Percentiles rank a stretch among this genome's conserved stretches.
These are phyloP conservation scores for Nanorana parkeri DNA, from an alignment of 2,113 vertebrate genomes.

Conservation along the genomic window DNA sequence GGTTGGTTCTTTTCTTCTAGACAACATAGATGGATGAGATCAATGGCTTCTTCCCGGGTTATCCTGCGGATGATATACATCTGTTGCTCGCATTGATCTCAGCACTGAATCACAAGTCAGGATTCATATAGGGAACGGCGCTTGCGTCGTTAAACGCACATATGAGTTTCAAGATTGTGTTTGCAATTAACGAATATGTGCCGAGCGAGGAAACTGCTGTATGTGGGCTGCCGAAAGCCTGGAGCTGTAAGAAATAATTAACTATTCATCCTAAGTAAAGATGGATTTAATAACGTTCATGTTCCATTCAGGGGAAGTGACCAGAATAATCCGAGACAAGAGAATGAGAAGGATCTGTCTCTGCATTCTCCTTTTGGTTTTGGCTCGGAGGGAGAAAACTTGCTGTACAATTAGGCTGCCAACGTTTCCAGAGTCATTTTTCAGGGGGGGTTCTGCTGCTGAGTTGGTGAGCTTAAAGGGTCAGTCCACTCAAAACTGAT, in stretches of 20 bases:
- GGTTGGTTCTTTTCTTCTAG: background rate
- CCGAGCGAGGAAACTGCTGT: background rate
- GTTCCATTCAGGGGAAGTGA: conserved; percentile 12
- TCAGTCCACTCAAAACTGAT: too few relatives aligned
- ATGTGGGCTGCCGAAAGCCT: conserved; percentile 56
- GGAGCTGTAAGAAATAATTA: conserved; percentile 27
- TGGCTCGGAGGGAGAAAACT: background rate
- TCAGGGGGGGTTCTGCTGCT: too few relatives aligned
- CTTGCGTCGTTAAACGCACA: background rate
- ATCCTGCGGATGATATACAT: background rate
- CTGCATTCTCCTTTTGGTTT: background rate
- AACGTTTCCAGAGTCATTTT: too few relatives aligned
- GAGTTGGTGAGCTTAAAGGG: too few relatives aligned
- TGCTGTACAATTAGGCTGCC: too few relatives aligned
- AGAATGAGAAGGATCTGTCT: background rate
- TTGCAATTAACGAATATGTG: conserved; percentile 4
- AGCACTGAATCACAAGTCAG: background rate
- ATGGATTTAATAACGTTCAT: conserved; percentile 27
- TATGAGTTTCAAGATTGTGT: background rate
- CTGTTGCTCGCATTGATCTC: background rate
- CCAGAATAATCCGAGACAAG: conserved; percentile 25
- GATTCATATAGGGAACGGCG: background rate
- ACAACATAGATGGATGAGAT: background rate
- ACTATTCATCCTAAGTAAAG: conserved; percentile 28
- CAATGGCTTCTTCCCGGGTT: background rate